These are phyloP conservation scores for Tauraco erythrolophus DNA, from an alignment of 2,113 vertebrate species.

Conservation along the genomic window DNA sequence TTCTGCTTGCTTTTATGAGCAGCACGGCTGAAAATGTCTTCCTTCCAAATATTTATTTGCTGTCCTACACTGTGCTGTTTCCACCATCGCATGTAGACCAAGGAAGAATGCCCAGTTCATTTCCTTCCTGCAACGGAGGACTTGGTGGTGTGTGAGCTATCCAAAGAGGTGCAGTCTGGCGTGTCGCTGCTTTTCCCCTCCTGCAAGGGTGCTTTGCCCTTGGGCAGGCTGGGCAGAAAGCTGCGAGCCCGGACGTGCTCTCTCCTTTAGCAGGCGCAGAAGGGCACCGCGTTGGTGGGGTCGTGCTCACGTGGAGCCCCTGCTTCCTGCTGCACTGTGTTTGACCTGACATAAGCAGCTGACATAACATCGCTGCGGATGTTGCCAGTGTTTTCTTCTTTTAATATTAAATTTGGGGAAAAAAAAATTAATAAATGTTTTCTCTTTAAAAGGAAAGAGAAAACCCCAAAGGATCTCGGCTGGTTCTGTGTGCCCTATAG, in stretches of 20 bases:
- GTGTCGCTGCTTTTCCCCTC: not conserved
- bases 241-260: rapidly evolving
- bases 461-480: slow-evolving; percentile 28
- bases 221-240: not conserved
- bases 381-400: slow-evolving; percentile 23
- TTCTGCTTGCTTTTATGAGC: not conserved
- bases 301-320: not conserved
- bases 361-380: slow-evolving; percentile 37
- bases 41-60: not conserved
- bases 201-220: not conserved
- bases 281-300: not conserved
- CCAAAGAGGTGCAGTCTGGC: not conserved
- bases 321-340: slow-evolving; percentile 24
- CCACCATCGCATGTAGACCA: not conserved
- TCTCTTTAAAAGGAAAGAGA: slow-evolving; percentile 20
- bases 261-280: not conserved
- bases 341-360: slow-evolving; percentile 57
- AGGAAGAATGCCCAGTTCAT: not conserved
- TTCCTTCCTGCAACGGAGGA: not conserved
- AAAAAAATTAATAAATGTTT: not conserved
- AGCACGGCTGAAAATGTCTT: not conserved
- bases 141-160: not conserved
- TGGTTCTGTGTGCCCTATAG: slow-evolving; percentile 43
- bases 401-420: not conserved
- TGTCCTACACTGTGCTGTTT: not conserved